Evolutionary conservation across 1,140 invertebrate genomes (phyloP), one percentile per base, ranked within the genome.

Genomic region (Sogatella furcifera): DNA sequence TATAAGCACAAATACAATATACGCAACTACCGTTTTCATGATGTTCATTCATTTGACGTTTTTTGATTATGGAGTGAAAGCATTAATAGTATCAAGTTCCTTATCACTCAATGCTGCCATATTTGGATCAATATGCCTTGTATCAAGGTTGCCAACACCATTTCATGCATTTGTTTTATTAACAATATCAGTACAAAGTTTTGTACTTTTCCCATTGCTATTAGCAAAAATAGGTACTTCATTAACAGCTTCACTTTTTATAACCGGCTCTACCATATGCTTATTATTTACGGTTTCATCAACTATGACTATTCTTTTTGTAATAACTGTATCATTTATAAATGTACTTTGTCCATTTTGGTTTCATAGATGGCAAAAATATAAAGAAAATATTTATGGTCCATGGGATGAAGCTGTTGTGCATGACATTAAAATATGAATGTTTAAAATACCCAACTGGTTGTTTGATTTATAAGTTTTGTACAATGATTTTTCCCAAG

Each of bases 1-100:
- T 0, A 89, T 98, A 0, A 95, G 92, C 69, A 97, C 95, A 1
- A 95, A 98, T 72, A 97, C 95, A 2, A 97, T 98, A 69, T 97
- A 97, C 69, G 88, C 90, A 1, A 92, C 87, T 78, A 84, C 92
- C 19, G 84, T 88, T 52, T 79, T 92, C 41, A 92, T 95, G 83
- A 83, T 97, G 72, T 66, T 92, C 0, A 74, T 89, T 6, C 93
- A 98, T 77, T 76, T 98, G 38, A 78, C 92, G 59, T 95, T 95
- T 69, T 90, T 89, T 69, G 90, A 98, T 72, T 98, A 97, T 72
- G 89, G 90, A 14, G 80, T 90, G 1, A 80, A 85, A 42, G 88
- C 85, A 41, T 85, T 90, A 15, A 81, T 89, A 46, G 81, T 90
- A 15, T 90, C 84, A 0, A 90, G 90, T 63, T 86, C 91, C 0